A percentile compares a stretch with the other conserved stretches of the same genome.
phyloP scores from a whole-genome alignment of 2,888 invertebrate species.

The Crocallis elinguaria region DNA sequence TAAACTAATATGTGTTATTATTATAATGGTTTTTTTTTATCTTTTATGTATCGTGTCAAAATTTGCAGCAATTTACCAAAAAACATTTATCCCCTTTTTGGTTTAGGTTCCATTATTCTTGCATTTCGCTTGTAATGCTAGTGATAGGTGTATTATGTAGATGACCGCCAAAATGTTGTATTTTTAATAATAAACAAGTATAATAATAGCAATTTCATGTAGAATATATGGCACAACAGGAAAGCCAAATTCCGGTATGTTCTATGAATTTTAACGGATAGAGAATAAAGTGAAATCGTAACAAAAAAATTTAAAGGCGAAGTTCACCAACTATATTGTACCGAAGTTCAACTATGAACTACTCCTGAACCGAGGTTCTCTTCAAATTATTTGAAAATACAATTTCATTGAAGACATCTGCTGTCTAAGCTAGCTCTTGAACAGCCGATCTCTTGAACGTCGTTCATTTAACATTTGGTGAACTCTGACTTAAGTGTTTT shows the following conservation, averaged over 20 bases:
- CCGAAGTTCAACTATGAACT: too few species aligned
- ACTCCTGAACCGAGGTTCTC: too few species aligned
- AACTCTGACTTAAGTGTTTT: too few species aligned
- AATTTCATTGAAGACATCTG: too few species aligned
- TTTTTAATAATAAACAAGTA: constrained; percentile 18
- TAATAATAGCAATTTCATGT: constrained; percentile 19
- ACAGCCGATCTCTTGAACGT: too few species aligned
- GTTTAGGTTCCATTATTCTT: constrained; percentile 41
- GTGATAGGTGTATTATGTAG: constrained; percentile 31
- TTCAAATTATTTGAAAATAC: too few species aligned
- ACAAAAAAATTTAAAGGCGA: too few species aligned
- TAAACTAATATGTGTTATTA: neutral
- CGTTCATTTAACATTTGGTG: too few species aligned
- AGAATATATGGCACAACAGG: constrained; percentile 17
- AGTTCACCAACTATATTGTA: too few species aligned
- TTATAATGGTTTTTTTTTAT: too few species aligned
- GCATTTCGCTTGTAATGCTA: constrained; percentile 35
- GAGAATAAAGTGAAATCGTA: too few species aligned
- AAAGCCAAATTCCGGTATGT: neutral
- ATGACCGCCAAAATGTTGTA: constrained; percentile 22
- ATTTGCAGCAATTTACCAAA: constrained; percentile 55
- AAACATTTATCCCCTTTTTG: constrained; percentile 42
- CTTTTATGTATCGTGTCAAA: constrained; percentile 27
- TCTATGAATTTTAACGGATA: neutral
- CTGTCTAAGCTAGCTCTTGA: too few species aligned